A percentile compares a stretch with the other conserved stretches of the same genome.
Evolutionary conservation across 2,113 vertebrate species (phyloP).

Genomic region (Monarcha castaneiventris): DNA sequence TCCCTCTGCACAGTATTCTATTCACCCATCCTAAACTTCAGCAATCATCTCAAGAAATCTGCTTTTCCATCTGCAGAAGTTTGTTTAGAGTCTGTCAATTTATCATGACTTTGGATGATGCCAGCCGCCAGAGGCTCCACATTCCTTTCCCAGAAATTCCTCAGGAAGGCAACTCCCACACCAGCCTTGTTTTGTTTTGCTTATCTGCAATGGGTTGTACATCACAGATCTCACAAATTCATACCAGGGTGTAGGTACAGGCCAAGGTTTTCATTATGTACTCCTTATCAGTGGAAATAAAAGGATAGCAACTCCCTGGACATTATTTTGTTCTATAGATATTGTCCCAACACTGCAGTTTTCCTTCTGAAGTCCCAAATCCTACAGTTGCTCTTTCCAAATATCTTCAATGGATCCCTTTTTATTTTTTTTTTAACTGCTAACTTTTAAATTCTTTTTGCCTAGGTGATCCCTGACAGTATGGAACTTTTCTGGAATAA

Average conservation of each 20-base stretch:
- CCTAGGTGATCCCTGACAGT: background rate
- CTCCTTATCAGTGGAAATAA: background rate
- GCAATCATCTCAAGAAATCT: background rate
- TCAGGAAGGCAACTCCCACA: background rate
- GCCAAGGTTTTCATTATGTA: background rate
- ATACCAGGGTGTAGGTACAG: background rate
- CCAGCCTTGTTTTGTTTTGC: background rate
- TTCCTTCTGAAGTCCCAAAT: background rate
- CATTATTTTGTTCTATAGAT: background rate
- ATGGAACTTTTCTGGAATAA: background rate
- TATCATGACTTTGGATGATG: background rate
- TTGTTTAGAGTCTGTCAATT: background rate
- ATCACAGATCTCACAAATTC: background rate
- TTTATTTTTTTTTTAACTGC: background rate
- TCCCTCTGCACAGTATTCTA: background rate
- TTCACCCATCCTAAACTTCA: background rate
- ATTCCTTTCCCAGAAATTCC: background rate
- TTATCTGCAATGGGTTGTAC: background rate
- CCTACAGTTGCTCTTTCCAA: background rate
- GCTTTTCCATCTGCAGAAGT: background rate
- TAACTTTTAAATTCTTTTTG: background rate
- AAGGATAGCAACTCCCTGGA: background rate
- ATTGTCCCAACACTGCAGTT: background rate
- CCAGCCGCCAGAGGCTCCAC: background rate
- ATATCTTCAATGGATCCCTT: background rate